Evolutionary conservation across 2,888 invertebrate genomes (phyloP), one percentile per base, ranked within the genome.

Genomic region (Sphaeridia pumilis): DNA sequence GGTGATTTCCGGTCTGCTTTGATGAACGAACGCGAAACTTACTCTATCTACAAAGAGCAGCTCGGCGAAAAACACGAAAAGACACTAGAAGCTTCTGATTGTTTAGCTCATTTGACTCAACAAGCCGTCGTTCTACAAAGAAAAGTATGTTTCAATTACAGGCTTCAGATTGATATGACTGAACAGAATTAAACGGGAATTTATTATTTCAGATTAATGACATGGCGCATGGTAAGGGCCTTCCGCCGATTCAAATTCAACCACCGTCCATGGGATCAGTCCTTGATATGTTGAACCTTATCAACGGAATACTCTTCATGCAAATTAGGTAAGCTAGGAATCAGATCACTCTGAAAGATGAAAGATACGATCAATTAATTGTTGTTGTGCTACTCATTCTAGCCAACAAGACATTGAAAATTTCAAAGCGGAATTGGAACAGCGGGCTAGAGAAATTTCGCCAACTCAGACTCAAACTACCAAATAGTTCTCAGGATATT

Each of bases 101-200:
- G 94, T 71, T 77, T 98, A 66, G 85, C 89, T 59, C 89, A 95
- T 72, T 76, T 98, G 66, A 97, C 98, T 43, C 92, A 94, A 70
- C 97, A 98, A 73, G 98, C 98, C 2, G 98, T 98, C 55, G 88
- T 90, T 58, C 79, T 98, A 64, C 97, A 97, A 75, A 94, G 95
- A 76, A 93, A 94, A 68, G 92, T 98, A 84, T 26, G 48, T 26
- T 26, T 38, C 7, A n/a, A n/a, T 14, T 4, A 17, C 24, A 22
- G 24, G n/a, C n/a, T n/a, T n/a, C n/a, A n/a, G n/a, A n/a, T n/a
- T 45, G 27, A 27, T 45, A 24, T 26, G n/a, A 17, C 21, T 36
- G 5, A 25, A 12, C 20, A 20, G 14, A 28, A 3, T 10, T 17
- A 48, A 17, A 24, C 2, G 25, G 38, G 22, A 27, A 20, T 28